Evolutionary conservation across 2,113 vertebrate genomes (phyloP).

Genomic region (Hippolais icterina): DNA sequence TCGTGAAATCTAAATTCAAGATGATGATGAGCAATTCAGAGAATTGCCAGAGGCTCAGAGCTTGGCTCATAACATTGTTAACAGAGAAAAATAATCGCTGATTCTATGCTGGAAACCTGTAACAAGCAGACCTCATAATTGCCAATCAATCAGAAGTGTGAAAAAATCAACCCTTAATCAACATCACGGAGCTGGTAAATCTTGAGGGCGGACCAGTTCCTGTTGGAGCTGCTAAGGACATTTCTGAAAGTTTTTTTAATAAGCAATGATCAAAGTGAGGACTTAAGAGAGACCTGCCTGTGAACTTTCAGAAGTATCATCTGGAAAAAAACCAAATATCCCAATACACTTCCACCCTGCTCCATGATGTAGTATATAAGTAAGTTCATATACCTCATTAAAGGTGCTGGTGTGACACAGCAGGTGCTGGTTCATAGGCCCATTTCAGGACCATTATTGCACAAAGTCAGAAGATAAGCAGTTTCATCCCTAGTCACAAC

Average conservation of each 20-base stretch:
- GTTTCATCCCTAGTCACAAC: neutral
- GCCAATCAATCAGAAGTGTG: neutral
- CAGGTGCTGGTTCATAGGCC: neutral
- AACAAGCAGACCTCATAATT: neutral
- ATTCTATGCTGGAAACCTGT: neutral
- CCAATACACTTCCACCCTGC: neutral
- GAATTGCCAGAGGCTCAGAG: neutral
- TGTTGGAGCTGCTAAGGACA: neutral
- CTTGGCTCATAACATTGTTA: neutral
- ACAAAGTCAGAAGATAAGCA: neutral
- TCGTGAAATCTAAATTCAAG: slow-evolving; percentile 14
- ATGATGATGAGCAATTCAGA: slow-evolving; percentile 1
- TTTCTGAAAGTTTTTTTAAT: neutral
- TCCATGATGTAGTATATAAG: neutral
- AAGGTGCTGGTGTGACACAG: neutral
- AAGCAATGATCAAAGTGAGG: neutral
- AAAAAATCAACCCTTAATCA: neutral
- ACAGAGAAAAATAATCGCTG: neutral
- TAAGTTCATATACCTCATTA: neutral
- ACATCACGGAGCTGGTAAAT: neutral
- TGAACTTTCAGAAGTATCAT: neutral
- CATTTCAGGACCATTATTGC: neutral
- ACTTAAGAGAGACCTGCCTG: neutral
- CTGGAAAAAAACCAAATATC: neutral
- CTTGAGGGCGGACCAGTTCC: neutral